Evolutionary conservation across 2,113 vertebrate genomes (phyloP).

Genomic region (Bostrychus sinensis): DNA sequence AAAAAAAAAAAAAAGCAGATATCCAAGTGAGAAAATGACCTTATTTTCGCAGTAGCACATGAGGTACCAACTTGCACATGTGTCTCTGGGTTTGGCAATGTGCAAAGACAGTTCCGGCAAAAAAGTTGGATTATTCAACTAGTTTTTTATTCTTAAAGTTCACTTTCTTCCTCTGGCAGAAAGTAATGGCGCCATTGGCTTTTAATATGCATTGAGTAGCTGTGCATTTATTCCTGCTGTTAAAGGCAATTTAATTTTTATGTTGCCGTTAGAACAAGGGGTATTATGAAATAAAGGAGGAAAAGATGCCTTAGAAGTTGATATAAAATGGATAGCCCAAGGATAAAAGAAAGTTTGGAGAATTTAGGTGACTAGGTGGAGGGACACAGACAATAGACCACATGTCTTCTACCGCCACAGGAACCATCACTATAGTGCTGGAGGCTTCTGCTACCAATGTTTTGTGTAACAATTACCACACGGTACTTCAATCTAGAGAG

Average conservation of each 20-base stretch:
- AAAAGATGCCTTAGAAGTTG: neutral
- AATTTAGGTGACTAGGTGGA: neutral
- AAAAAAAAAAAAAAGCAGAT: conserved; percentile 27
- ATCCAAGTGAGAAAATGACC: conserved; percentile 27
- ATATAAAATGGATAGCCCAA: neutral
- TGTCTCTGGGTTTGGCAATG: neutral
- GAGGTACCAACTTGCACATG: neutral
- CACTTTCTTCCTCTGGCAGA: neutral
- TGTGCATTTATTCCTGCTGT: neutral
- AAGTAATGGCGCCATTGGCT: neutral
- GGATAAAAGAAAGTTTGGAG: neutral
- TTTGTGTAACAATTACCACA: too few relatives aligned
- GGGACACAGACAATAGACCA: neutral
- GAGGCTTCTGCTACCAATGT: too few relatives aligned
- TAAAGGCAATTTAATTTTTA: conserved; percentile 1
- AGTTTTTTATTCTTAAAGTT: neutral
- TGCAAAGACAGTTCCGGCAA: neutral
- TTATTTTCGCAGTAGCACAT: neutral
- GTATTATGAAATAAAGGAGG: neutral
- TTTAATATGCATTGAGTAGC: conserved; percentile 3
- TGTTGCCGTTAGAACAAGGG: conserved; percentile 1
- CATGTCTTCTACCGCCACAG: too few relatives aligned
- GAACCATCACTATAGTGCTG: too few relatives aligned
- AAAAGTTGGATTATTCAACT: neutral
- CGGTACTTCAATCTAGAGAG: too few relatives aligned